These are phyloP conservation scores for Junonia oenone DNA, from an alignment of 2,888 invertebrate species.

Conservation along the genomic window DNA sequence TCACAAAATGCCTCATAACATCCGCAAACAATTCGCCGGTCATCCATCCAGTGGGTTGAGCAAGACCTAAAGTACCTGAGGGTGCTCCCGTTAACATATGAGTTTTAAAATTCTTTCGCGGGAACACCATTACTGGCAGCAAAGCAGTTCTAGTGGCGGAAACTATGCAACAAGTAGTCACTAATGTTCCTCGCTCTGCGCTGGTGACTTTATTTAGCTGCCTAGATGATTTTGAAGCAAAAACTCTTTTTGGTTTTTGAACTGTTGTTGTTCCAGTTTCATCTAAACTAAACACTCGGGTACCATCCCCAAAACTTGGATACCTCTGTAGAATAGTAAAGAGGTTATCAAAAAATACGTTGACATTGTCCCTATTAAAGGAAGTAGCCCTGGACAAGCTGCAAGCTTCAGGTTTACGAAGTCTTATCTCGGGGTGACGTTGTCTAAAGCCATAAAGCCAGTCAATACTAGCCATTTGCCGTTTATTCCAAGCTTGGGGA, in stretches of 20 bases:
- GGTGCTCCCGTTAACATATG: not conserved
- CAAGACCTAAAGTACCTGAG: not conserved
- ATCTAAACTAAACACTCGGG: not conserved
- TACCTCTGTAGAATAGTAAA: not conserved
- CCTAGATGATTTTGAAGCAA: not conserved
- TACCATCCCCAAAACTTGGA: not conserved
- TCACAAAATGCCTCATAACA: not conserved
- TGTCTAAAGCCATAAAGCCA: too few relatives aligned
- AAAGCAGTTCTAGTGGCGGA: constrained; percentile 24
- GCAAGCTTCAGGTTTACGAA: not conserved
- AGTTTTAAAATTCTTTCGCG: constrained; percentile 25
- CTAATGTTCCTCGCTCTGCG: constrained; percentile 13
- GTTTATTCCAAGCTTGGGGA: too few relatives aligned
- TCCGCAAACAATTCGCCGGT: not conserved
- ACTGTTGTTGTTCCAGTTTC: constrained; percentile 23
- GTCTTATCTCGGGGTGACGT: too few relatives aligned
- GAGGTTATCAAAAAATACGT: constrained; percentile 20
- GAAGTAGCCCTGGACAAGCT: constrained; percentile 20
- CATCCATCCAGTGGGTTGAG: not conserved
- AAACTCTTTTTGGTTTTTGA: constrained; percentile 14
- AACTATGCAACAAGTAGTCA: constrained; percentile 29
- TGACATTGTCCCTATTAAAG: constrained; percentile 21
- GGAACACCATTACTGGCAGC: constrained; percentile 29
- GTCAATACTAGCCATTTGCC: too few relatives aligned
- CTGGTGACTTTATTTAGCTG: constrained; percentile 1